Evolutionary conservation across 2,797 vertebrate species (phyloP).

Genomic region (Sternotherus odoratus): DNA sequence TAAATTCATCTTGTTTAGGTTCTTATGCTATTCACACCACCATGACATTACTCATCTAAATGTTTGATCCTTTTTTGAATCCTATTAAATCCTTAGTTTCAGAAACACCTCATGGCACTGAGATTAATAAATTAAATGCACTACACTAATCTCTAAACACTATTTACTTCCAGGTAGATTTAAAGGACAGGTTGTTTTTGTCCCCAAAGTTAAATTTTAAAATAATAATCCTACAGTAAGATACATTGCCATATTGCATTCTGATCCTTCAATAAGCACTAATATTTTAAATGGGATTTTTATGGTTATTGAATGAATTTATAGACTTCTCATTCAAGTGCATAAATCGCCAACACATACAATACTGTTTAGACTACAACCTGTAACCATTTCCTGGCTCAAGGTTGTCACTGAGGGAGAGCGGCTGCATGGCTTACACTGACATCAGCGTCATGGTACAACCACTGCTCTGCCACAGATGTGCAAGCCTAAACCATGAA

Average conservation of each 20-base stretch:
- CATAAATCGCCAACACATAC: neutral
- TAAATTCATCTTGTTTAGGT: neutral
- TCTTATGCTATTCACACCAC: neutral
- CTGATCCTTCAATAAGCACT: neutral
- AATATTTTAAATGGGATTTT: neutral
- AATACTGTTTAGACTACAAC: neutral
- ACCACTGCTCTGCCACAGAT: neutral
- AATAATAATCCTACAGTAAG: neutral
- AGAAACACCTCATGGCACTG: neutral
- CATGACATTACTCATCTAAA: neutral
- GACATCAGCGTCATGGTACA: neutral
- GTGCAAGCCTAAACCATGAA: neutral
- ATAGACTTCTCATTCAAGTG: neutral
- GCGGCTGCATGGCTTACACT: neutral
- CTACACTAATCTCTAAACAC: neutral
- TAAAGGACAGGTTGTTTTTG: neutral
- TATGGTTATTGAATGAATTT: neutral
- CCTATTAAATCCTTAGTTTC: neutral
- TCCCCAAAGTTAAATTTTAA: neutral
- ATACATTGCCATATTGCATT: neutral
- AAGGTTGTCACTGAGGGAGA: neutral
- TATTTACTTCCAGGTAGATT: neutral
- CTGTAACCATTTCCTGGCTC: conserved; percentile 41
- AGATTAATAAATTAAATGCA: neutral
- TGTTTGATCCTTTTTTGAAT: accelerated